Evolutionary conservation across 2,113 vertebrate genomes (phyloP), one percentile per base, ranked within the genome.

Genomic region (Baryphthengus martii): DNA sequence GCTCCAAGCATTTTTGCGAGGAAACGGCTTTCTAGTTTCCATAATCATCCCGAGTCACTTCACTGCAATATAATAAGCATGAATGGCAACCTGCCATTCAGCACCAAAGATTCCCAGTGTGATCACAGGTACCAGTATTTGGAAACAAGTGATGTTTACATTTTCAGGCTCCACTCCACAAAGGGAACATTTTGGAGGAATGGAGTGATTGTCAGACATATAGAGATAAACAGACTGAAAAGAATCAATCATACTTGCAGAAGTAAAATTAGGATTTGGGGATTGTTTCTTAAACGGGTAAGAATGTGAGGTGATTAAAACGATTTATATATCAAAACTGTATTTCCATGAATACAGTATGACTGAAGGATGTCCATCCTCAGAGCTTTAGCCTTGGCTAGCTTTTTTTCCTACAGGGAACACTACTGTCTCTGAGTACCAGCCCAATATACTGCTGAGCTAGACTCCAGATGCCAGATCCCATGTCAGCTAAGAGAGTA

Each of bases 381-480:
- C 40, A 58, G 40, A 16, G 55, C 13, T 7, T 82, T 33, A 61
- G 6, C 17, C 14, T 77, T 53, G 55, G 31, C 33, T 67, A 33
- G 5, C 14, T 52, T 85, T 56, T 13, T 50, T 59, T 53, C 23
- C 29, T 61, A 13, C 7, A 39, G 17, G 33, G 40, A 76, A 21
- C 6, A 13, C 3, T 14, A 13, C 3, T 7, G 29, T 33, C 39
- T 52, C 23, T 70, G 39, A 13, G 4, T 45, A 37, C 29, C 33
- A 5, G 9, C 3, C 5, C 1, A 1, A 8, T 61, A 2, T 31
- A 21, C 9, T 40, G 35, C 3, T 58, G 42, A 63, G 11, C 14
- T 47, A 45, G 13, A 23, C n/a, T 17, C 47, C 28, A 55, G 18
- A 23, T 1, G 0, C 5, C 2, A 6, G 19, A 72, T 17, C 31